Base-by-base conservation (phyloP, 2,888 invertebrate species). In the Temnothorax unifasciatus region DNA sequence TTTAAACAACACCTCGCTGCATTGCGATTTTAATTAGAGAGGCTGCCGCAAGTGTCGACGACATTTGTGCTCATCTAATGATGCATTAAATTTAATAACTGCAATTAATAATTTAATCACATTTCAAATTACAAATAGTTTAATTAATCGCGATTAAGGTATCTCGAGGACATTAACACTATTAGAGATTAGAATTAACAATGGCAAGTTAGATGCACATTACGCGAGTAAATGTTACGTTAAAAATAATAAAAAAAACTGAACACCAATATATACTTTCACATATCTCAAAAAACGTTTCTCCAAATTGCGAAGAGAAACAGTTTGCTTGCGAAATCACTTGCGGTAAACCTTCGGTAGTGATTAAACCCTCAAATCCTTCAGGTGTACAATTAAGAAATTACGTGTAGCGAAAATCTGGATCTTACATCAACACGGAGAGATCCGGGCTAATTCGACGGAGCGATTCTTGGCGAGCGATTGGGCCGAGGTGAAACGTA, bases 11-110 rank as follows among this genome's bases (percentile, higher is more conserved):
- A 11, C 59, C 25, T 34, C 13, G 18, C 41, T 54, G 64, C 83
- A 64, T 75, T 47, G 87, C 74, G 75, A 89, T 89, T 88, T 88
- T 89, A 88, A 89, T 88, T 88, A 82, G 85, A 87, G 9, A 21
- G 85, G 74, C 71, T 81, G 68, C 76, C 77, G 57, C 47, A 68
- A 87, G 44, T n/a, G 41, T 11, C 85, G 89, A 29, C 85, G 87
- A 85, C 87, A 63, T 66, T 68, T 61, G 21, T n/a, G 76, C 82
- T 50, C 71, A 57, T 18, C 52, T 52, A 54, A 66, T 44, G 54
- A n/a, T 13, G 54, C n/a, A 18, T n/a, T n/a, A 21, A 63, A 75
- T 75, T 75, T 75, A 75, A 75, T 47, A 75, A 63, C 11, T 25
- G 50, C 63, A 38, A 75, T 63, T 63, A 18, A 44, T 63, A 63